Conservation (phyloP, 2,113 vertebrate species). For the Fregetta grallaria region DNA sequence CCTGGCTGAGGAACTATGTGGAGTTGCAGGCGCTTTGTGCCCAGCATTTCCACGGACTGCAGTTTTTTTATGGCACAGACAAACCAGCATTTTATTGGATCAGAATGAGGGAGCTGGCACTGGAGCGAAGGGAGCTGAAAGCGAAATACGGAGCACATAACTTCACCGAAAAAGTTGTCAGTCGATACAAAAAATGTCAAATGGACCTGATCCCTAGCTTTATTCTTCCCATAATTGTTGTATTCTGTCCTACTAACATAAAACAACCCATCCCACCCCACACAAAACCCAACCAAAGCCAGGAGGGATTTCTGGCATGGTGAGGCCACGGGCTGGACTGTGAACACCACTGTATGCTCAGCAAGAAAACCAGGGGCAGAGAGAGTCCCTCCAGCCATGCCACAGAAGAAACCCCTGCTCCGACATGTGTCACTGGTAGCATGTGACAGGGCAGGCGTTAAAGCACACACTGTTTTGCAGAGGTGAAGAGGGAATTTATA, state of each 20-base stretch:
- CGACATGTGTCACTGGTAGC: rapidly evolving
- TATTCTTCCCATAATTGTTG: background rate
- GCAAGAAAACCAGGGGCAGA: background rate
- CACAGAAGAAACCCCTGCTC: background rate
- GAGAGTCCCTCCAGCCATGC: background rate
- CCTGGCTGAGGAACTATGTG: background rate
- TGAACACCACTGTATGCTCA: background rate
- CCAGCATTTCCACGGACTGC: rapidly evolving
- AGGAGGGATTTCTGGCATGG: background rate
- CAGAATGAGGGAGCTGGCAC: background rate
- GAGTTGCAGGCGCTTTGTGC: background rate
- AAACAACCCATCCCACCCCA: background rate
- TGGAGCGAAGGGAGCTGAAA: background rate
- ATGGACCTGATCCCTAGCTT: background rate
- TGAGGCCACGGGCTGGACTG: background rate
- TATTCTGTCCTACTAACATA: background rate
- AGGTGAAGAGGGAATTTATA: background rate
- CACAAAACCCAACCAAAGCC: background rate
- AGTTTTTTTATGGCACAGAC: rapidly evolving
- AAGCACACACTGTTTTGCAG: background rate
- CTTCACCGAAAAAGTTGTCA: background rate
- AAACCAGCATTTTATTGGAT: background rate
- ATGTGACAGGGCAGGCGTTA: background rate
- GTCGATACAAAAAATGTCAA: background rate
- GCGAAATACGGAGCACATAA: background rate